A percentile compares a stretch with the other conserved stretches of the same genome.
phyloP scores from a whole-genome alignment of 2,888 invertebrate species.

The Synergus gifuensis region DNA sequence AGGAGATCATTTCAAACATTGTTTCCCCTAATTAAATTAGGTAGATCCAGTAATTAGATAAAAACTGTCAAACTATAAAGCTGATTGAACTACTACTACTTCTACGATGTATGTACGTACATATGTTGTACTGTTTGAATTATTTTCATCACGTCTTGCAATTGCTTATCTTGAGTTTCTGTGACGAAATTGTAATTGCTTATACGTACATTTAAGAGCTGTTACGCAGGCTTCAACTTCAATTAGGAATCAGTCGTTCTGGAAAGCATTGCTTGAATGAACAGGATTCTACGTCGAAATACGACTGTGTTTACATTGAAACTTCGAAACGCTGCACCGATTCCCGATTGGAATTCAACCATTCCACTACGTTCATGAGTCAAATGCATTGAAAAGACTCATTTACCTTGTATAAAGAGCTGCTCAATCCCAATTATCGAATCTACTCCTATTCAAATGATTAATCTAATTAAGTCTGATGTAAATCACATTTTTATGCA shows the following conservation, averaged over 20 bases:
- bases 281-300: neutral
- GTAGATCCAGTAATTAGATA: neutral
- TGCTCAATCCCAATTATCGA: neutral
- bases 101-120: neutral
- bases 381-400: neutral
- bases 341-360: neutral
- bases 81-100: neutral
- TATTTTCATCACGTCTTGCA: neutral
- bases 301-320: slow-evolving; percentile 19
- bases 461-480: neutral
- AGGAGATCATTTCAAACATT: neutral
- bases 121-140: slow-evolving; percentile 3
- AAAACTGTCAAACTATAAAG: neutral
- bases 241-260: neutral
- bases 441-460: neutral
- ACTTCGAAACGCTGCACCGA: neutral
- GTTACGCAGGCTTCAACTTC: slow-evolving; percentile 11
- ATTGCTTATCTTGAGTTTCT: neutral
- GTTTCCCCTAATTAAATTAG: neutral
- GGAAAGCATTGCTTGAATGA: neutral
- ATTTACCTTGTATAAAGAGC: neutral
- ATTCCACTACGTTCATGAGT: neutral
- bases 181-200: neutral
- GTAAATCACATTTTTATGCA: neutral
- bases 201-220: neutral